Base-by-base conservation (phyloP, 1,140 invertebrate species). In the Drosophila varians region DNA sequence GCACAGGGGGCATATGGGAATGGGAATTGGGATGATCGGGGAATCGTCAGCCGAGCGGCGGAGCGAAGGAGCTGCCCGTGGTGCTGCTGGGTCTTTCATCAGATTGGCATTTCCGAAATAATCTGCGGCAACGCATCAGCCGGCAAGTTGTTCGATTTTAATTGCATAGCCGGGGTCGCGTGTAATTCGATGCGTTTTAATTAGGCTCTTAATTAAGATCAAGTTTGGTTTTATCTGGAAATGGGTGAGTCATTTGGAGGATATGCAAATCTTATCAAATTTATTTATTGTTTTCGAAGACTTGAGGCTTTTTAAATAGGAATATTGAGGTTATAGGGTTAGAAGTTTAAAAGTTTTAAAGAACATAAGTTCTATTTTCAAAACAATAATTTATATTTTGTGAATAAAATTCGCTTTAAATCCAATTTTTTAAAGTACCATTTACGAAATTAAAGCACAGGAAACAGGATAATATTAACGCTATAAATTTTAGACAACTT, bases 31-130 rank as follows among this genome's bases (percentile, higher is more conserved):
- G 11, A 25, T 19, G 9, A 18, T 31, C 28, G 28, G 28, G 28
- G 28, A 2, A 31, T 31, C 28, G 11, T 0, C 7, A 16, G 42
- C 5, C 12, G 18, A 21, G 55, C 18, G 4, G 36, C n/a, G 40
- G 19, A 26, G 36, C n/a, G 40, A 25, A 26, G 26, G 23, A 71
- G 57, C 36, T 25, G 45, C 40, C 65, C 43, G 58, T 48, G 51
- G 21, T 58, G 57, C 45, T 64, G 49, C 75, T 54, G 56, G 68
- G 66, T 60, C 80, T 87, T 82, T 87, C 82, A 87, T 87, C 74
- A 68, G 82, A 87, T 87, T 77, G 82, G 82, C 83, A 87, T 87
- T 87, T 87, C 82, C 80, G 83, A 87, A 87, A 77, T 77, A 82
- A 86, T 87, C 82, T 77, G 82, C 73, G 48, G 38, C 49, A 28